Evolutionary conservation across 2,797 vertebrate species (phyloP), one percentile per base, ranked within the genome.

Genomic region (Gadopsis marmoratus): DNA sequence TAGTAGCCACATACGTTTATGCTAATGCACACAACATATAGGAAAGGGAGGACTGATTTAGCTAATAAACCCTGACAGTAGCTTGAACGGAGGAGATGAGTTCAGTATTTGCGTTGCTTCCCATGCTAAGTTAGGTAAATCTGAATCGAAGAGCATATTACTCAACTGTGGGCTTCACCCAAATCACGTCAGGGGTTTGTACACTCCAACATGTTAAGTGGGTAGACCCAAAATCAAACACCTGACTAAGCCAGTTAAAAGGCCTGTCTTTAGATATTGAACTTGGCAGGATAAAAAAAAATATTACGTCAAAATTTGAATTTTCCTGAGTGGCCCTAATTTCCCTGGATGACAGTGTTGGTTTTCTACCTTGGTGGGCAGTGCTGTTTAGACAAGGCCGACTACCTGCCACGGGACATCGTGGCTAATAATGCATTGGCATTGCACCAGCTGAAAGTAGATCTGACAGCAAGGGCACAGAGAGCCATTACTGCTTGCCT

Each of bases 401-500:
- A 85, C 84, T 85, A 91, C 90, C 90, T 92, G 89, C 88, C 90
- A 87, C 21, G 23, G 88, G 85, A 91, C 84, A 86, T 91, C 61
- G 50, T 72, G 70, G 83, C 79, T 89, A 91, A 92, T 90, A 86
- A 80, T 21, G 12, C 80, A 43, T 71, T 87, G 81, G 89, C 85
- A 81, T 69, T 69, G 54, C 78, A 81, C 83, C 87, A 89, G 82
- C 47, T 89, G 83, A 92, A 93, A 94, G 80, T 62, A 83, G 84
- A 92, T 84, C 80, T 91, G 94, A 95, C 95, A 94, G 92, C 84
- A 78, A 83, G 91, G 88, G 86, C 87, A 90, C 62, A 71, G 75
- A 72, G 85, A 91, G 76, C 88, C 87, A 92, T 94, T 93, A 93
- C 79, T 74, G 91, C 91, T 92, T 93, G 93, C 94, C 93, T 81